Evolutionary conservation across 2,113 vertebrate species (phyloP).

Genomic region (Sylvietta virens): DNA sequence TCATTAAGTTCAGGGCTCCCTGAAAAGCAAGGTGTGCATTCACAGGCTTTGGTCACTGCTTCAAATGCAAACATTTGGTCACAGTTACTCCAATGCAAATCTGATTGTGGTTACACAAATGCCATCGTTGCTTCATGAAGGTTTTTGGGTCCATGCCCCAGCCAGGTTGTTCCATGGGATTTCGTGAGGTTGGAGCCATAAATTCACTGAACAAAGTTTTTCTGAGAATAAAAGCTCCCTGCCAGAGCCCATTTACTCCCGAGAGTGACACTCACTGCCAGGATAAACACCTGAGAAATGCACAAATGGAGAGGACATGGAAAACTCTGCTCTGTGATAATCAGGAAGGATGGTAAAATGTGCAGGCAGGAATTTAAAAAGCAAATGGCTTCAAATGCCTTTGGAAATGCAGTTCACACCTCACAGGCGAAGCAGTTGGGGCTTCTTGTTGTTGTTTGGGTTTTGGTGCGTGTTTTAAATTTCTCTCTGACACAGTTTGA

Average conservation of each 20-base stretch:
- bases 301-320: accelerated
- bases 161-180: neutral
- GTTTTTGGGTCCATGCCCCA: accelerated
- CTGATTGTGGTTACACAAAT: accelerated
- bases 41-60: neutral
- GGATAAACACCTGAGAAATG: neutral
- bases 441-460: neutral
- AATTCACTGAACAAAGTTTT: neutral
- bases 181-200: neutral
- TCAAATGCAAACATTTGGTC: neutral
- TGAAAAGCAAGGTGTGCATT: neutral
- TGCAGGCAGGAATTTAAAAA: neutral
- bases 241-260: accelerated
- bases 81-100: neutral
- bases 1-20: neutral
- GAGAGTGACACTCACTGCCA: accelerated
- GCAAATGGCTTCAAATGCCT: neutral
- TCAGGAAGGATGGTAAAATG: neutral
- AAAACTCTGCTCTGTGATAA: neutral
- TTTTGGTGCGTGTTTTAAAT: neutral
- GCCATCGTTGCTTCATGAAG: accelerated
- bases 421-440: neutral
- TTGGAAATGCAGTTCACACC: neutral
- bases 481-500: neutral
- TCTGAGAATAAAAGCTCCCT: neutral